Conservation (phyloP, 2,113 vertebrate genomes). For the Chaenocephalus aceratus region DNA sequence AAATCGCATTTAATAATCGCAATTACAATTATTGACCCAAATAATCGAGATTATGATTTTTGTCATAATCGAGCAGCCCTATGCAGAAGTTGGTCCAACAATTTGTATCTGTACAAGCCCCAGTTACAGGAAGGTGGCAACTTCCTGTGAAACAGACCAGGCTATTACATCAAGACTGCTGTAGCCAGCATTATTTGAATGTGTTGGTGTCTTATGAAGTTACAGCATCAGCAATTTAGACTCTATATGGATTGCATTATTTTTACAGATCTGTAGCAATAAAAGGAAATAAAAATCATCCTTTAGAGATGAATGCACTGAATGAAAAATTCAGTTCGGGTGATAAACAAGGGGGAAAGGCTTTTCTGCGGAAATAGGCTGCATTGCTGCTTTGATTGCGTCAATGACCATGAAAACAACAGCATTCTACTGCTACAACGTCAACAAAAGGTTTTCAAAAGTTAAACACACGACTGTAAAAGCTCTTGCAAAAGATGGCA, state of each 20-base stretch:
- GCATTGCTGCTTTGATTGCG: background rate
- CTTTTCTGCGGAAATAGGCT: slow-evolving; percentile 9
- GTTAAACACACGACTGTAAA: background rate
- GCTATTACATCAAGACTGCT: slow-evolving; percentile 43
- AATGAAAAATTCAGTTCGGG: slow-evolving; percentile 14
- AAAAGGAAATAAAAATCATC: slow-evolving; percentile 26
- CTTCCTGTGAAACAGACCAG: slow-evolving; percentile 32
- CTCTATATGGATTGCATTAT: slow-evolving; percentile 39
- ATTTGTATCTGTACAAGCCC: slow-evolving; percentile 32
- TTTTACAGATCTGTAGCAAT: slow-evolving; percentile 44
- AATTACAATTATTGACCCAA: too few species aligned
- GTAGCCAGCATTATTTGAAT: slow-evolving; percentile 49
- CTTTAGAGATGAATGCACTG: slow-evolving; percentile 7
- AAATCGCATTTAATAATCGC: too few species aligned
- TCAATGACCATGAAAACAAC: background rate
- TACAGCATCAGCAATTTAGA: slow-evolving; percentile 56
- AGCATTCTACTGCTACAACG: background rate
- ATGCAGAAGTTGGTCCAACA: slow-evolving; percentile 37
- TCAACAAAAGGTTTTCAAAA: background rate
- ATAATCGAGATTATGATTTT: too few species aligned
- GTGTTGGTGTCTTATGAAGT: slow-evolving; percentile 45
- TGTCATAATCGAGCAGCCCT: too few species aligned
- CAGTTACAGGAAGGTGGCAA: slow-evolving; percentile 32
- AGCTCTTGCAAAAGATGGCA: background rate
- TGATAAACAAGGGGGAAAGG: slow-evolving; percentile 22